Evolutionary conservation across 2,113 vertebrate species (phyloP).

Genomic region (Progne subis): DNA sequence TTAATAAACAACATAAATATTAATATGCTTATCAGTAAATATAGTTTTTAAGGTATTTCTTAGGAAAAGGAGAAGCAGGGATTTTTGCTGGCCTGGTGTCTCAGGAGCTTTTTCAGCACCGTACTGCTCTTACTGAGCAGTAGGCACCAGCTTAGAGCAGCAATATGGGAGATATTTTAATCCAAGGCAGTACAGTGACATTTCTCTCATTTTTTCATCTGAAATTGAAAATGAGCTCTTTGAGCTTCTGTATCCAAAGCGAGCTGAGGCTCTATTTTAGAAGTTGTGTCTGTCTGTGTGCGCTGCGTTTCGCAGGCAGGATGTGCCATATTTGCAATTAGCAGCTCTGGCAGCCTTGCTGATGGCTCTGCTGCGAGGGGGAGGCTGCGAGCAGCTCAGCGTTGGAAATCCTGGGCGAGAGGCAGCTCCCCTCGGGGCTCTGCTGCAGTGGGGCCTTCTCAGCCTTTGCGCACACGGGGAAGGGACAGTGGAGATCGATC

Average conservation of each 20-base stretch:
- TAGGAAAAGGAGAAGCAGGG: not conserved
- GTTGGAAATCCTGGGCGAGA: not conserved
- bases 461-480: not conserved
- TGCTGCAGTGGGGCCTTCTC: not conserved
- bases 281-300: conserved; percentile 68
- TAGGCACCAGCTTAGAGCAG: conserved; percentile 46
- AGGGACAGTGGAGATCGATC: not conserved
- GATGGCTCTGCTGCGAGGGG: conserved; percentile 18
- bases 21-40: not conserved
- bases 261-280: conserved; percentile 61
- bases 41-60: not conserved
- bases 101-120: conserved; percentile 19
- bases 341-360: conserved; percentile 53
- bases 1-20: not conserved
- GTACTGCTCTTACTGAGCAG: conserved; percentile 44
- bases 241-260: conserved; percentile 42
- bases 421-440: not conserved
- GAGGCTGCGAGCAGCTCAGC: conserved; percentile 1
- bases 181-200: conserved; percentile 61
- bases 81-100: conserved; percentile 18
- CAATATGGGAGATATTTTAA: conserved; percentile 64
- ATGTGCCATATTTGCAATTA: conserved; percentile 65
- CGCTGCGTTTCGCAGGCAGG: conserved; percentile 56
- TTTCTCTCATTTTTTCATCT: conserved; percentile 54
- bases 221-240: conserved; percentile 62